Evolutionary conservation across 2,888 invertebrate genomes (phyloP), one percentile per base, ranked within the genome.

Genomic region (Euspilapteryx auroguttella): DNA sequence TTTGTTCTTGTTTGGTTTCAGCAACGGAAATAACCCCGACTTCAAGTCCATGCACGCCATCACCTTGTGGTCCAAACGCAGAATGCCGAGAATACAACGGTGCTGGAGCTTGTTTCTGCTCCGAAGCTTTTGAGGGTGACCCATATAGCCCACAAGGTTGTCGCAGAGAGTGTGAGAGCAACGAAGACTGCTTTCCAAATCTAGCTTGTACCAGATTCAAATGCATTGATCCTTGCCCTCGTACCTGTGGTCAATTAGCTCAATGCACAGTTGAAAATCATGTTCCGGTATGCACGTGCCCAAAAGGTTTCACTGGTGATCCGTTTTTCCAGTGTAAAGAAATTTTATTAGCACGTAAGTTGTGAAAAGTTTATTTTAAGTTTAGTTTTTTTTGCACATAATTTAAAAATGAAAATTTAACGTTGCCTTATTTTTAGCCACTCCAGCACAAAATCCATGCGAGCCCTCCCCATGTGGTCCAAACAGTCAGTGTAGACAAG

Each of bases 401-500:
- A n/a, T n/a, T n/a, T n/a, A n/a, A n/a, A n/a, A n/a, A n/a, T n/a
- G n/a, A n/a, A n/a, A n/a, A n/a, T n/a, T n/a, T n/a, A n/a, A n/a
- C n/a, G n/a, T n/a, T n/a, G n/a, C n/a, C n/a, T n/a, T n/a, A n/a
- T n/a, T 29, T 50, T 40, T 47, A 65, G 63, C 73, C 40, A 55
- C 62, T 30, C 73, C 79, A 25, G 61, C 71, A 20, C 50, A 77
- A 32, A 85, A 90, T 47, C 90, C 90, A 5, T 93, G 93, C 45
- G 80, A 82, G 34, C 90, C 90, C 29, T 84, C 89, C 13, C 92
- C 93, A 0, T 94, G 93, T 54, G 94, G 93, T 27, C 89, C 90
- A 1, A 90, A 91, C 54, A 89, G 90, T 49, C 87, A 89, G 49
- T 93, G 93, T 37, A 80, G 89, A 44, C 83, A 84, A 43, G 82